Evolutionary conservation across 2,797 vertebrate genomes (phyloP), one percentile per base, ranked within the genome.

Genomic region (Morelia viridis): DNA sequence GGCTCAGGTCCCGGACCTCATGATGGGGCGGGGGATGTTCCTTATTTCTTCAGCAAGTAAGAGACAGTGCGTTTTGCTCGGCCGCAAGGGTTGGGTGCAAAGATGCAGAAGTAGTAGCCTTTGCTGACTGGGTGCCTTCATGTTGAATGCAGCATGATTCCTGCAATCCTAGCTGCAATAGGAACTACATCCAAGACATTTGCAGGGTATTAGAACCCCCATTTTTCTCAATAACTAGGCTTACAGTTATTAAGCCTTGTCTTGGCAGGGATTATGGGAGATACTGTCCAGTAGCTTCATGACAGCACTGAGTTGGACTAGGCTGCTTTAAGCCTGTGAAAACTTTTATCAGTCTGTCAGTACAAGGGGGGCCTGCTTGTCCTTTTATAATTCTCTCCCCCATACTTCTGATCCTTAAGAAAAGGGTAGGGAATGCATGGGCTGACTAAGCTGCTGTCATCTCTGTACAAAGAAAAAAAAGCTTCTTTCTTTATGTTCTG

Each of bases 401-500:
- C 80, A 12, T 5, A 41, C 5, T 24, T 68, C 9, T 46, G 13
- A n/a, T 85, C 62, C n/a, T 87, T 65, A 41, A 60, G 57, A 41
- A 58, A 83, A 24, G 28, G 58, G 53, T 50, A 50, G 28, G 57
- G 7, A 58, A 71, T 80, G 57, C 71, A 60, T 57, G 46, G 89
- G 84, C 85, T 84, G 41, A 53, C 89, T 92, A 84, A 90, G 31
- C 60, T 57, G 71, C 92, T 89, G 76, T 60, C 28, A n/a, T 65
- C 90, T 62, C 53, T 53, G 26, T 4, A 61, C 19, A 15, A 2
- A 57, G 56, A 57, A 60, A 60, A 92, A 90, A 1, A 28, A 86
- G 5, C 80, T 94, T 60, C 86, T 86, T 22, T 50, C 83, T 64
- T 62, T 35, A 0, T 68, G 85, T 93, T 92, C 87, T 91, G 80